phyloP scores from a whole-genome alignment of 1,140 invertebrate genomes.

The Phymorhynchus buccinoides region DNA sequence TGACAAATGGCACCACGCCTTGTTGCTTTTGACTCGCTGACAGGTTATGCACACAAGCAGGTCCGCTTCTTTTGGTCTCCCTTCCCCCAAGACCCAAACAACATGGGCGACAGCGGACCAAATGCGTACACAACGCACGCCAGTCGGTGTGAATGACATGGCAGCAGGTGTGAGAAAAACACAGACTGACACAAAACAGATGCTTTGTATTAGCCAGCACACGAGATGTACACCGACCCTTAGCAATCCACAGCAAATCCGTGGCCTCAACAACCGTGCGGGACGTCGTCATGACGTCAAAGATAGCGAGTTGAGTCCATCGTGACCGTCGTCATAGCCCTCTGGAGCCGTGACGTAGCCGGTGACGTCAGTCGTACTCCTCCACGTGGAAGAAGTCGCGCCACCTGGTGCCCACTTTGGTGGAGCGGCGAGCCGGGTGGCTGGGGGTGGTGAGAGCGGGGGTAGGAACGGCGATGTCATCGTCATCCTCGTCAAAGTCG shows the following conservation, averaged over 20 bases:
- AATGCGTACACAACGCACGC: no score
- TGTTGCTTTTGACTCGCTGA: no score
- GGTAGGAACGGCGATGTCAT: background rate
- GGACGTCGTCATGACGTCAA: background rate
- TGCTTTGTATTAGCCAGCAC: background rate
- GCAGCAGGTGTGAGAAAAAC: background rate
- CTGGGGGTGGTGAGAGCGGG: background rate
- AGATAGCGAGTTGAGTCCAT: background rate
- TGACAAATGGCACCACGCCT: no score
- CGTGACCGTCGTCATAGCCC: background rate
- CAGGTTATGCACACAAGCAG: no score
- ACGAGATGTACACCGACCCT: background rate
- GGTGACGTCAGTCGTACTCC: slow-evolving; percentile 39
- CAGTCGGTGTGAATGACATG: no score
- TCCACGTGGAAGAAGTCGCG: slow-evolving; percentile 37
- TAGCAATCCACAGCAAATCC: background rate
- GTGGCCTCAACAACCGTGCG: no score
- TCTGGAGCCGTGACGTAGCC: background rate
- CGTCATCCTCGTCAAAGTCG: slow-evolving; percentile 30
- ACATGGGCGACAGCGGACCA: no score
- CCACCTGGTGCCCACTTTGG: slow-evolving; percentile 32
- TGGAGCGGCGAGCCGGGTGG: background rate
- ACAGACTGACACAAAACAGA: background rate
- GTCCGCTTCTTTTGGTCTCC: no score
- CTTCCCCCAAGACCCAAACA: no score